Conservation (phyloP, 2,888 invertebrate species). For the Chymomyza procnemis region DNA sequence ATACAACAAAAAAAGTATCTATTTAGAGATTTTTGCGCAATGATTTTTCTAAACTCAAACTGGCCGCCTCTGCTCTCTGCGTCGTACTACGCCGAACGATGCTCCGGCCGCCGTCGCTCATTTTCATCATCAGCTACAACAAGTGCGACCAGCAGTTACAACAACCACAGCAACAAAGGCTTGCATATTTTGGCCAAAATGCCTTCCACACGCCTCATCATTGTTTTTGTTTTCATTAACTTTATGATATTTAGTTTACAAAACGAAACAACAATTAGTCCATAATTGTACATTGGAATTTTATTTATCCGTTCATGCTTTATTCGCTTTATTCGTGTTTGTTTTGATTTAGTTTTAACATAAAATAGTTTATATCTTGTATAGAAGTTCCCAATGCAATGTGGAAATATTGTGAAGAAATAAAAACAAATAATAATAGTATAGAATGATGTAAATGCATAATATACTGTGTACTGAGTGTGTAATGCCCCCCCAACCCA, state of each 20-base stretch:
- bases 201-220: constrained; percentile 10
- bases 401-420: constrained; percentile 53
- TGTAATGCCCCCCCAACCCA: not conserved
- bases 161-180: constrained; percentile 23
- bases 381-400: constrained; percentile 26
- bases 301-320: constrained; percentile 11
- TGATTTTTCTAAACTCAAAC: not conserved
- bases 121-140: constrained; percentile 20
- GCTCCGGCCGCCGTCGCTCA: constrained; percentile 26
- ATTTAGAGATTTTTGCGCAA: not conserved
- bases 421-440: constrained; percentile 37
- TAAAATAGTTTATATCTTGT: constrained; percentile 28
- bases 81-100: constrained; percentile 16
- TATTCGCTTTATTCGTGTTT: constrained; percentile 42
- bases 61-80: not conserved
- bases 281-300: not conserved
- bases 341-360: constrained; percentile 45
- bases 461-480: not conserved
- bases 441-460: not conserved
- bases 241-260: constrained; percentile 35
- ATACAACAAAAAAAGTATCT: not conserved
- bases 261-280: constrained; percentile 11
- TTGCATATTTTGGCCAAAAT: constrained; percentile 23
- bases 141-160: constrained; percentile 1
- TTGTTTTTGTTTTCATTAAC: constrained; percentile 46